Conservation (phyloP, 2,113 vertebrate species). For the Peromyscus leucopus region DNA sequence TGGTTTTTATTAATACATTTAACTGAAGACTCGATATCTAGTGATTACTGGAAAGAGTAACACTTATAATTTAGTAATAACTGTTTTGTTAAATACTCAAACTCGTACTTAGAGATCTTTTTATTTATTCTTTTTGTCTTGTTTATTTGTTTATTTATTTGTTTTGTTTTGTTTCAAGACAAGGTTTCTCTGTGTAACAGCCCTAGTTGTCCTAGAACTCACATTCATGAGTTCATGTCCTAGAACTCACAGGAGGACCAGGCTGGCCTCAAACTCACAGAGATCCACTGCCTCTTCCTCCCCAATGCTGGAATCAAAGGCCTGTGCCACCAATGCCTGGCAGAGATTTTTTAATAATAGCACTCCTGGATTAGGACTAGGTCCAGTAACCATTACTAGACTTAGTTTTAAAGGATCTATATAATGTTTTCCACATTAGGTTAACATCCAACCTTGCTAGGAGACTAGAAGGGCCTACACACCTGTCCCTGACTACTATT, state of each 20-base stretch:
- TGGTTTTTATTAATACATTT: constrained; percentile 5
- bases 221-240: background rate
- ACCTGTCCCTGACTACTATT: background rate
- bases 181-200: background rate
- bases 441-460: background rate
- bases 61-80: constrained; percentile 8
- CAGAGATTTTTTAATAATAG: background rate
- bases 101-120: background rate
- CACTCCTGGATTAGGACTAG: background rate
- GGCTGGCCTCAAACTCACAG: background rate
- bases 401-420: constrained; percentile 36
- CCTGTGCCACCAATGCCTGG: background rate
- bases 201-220: background rate
- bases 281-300: too few relatives aligned
- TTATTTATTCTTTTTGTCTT: background rate
- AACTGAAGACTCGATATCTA: background rate
- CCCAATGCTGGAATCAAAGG: background rate
- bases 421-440: background rate
- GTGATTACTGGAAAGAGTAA: background rate
- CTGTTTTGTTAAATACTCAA: constrained; percentile 10
- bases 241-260: background rate
- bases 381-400: background rate
- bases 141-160: background rate
- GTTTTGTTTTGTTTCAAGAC: background rate
- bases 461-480: background rate